Base-by-base conservation (phyloP, 2,113 vertebrate species). In the Anguilla japonica region DNA sequence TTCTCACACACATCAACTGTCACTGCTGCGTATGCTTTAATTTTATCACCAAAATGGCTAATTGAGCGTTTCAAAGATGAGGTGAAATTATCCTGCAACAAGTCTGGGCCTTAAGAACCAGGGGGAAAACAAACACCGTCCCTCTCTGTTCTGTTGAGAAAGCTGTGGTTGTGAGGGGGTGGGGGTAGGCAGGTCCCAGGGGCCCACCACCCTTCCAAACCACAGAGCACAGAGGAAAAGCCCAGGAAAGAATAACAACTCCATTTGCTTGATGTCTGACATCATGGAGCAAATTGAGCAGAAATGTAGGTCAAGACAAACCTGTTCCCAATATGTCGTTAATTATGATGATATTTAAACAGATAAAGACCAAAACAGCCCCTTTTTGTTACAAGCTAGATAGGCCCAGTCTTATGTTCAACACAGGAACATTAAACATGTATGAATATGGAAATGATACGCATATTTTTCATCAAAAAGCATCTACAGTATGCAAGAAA, bases 161-260 rank as follows among this genome's bases (percentile, higher is more conserved):
- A 90, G 87, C 91, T 84, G 89, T 88, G 90, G 89, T 88, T 86
- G 90, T 91, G 86, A 8, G 34, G 60, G 46, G 81, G 15, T 75
- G 87, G 53, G 34, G 14, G 39, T 50, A 29, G 88, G 91, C 82
- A 88, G 91, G 89, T 87, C 91, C 20, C 79, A 41, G 39, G 15
- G 39, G n/a, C 8, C 71, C n/a, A n/a, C 79, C 14, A 80, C 79
- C 39, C 92, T 92, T 88, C 91, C 91, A 92, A 93, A 93, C 90
- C 89, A 60, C 90, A 89, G 88, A 92, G 91, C 90, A 90, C 89
- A 34, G 92, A 91, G 94, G 91, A 93, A 92, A 93, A 93, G 93
- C 91, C 94, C 86, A 9, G 84, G 60, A 71, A 92, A 91, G 90
- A 88, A 91, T 92, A 94, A 91, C 90, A 93, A 91, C 90, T 89